Base-by-base conservation (phyloP, 2,113 vertebrate genomes). In the Takifugu bimaculatus region DNA sequence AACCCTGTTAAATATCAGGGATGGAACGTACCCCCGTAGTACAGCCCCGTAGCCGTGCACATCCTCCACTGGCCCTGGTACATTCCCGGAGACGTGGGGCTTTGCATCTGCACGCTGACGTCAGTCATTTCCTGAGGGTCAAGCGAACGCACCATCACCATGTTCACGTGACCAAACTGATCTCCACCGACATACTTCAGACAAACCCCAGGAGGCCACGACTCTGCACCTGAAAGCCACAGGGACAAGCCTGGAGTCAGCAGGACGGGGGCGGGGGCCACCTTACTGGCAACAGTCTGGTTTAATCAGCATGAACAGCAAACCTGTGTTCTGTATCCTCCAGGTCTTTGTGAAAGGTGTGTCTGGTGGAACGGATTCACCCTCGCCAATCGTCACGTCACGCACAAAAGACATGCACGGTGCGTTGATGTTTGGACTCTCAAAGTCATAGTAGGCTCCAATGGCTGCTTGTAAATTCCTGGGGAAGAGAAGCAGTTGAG, bases 21-120 rank as follows among this genome's bases (percentile, higher is more conserved):
- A 6, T 39, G 2, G 11, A 11, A 39, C 83, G 5, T n/a, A 98
- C 96, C 97, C 92, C 97, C 97, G 28, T 92, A 99, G 81, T 94
- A 98, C 65, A 99, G 94, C 80, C 97, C 97, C 0, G 95, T 97
- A 63, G 96, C 96, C 11, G 96, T 98, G 87, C 95, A 96, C 97
- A 99, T 99, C 72, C 97, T 93, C 97, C 97, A 98, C 87, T 98
- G 97, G 73, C 96, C 97, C 90, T 99, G 97, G 87, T 94, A 99
- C 94, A 99, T 98, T 60, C 95, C 96, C 61, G 96, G 94, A 57
- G 92, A 87, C 64, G 91, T 94, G 4, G 97, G 96, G 88, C 97
- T 98, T 80, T 93, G 95, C 97, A 98, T 99, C 90, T 97, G 95
- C 75, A 99, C 95, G 39, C 97, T 99, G 68, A 99, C 96, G 28